Conservation (phyloP, 2,113 vertebrate species). For the Ceratotherium simum region DNA sequence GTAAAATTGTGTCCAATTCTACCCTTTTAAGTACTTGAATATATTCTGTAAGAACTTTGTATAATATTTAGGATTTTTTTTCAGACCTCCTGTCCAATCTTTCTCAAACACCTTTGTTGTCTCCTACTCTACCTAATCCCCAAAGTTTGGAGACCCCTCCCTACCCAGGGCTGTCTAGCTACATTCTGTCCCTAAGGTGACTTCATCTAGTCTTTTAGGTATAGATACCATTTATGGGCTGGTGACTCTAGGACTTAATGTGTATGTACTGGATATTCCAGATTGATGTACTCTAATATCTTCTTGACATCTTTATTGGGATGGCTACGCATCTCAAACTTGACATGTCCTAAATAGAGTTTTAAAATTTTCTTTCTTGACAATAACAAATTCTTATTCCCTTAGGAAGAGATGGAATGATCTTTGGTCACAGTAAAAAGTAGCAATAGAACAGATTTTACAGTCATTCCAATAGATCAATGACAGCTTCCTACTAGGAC, state of each 20-base stretch:
- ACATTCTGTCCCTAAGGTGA: background rate
- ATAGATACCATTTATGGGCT: background rate
- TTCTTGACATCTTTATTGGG: background rate
- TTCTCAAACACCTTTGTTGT: background rate
- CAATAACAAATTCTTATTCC: background rate
- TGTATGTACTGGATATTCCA: background rate
- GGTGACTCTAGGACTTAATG: background rate
- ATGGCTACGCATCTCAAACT: background rate
- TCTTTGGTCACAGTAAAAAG: background rate
- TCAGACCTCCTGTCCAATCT: background rate
- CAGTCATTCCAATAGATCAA: background rate
- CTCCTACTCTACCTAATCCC: background rate
- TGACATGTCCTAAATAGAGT: background rate
- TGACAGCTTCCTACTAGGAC: background rate
- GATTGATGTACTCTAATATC: background rate
- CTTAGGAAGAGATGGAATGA: background rate
- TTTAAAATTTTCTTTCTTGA: background rate
- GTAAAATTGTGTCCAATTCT: background rate
- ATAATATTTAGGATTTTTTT: background rate
- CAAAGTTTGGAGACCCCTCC: background rate
- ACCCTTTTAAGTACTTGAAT: background rate
- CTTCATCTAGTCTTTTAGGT: background rate
- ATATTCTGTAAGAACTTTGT: background rate
- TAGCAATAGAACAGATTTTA: background rate
- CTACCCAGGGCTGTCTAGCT: background rate